Conservation (phyloP, 2,797 vertebrate genomes). For the Podarcis lilfordi region DNA sequence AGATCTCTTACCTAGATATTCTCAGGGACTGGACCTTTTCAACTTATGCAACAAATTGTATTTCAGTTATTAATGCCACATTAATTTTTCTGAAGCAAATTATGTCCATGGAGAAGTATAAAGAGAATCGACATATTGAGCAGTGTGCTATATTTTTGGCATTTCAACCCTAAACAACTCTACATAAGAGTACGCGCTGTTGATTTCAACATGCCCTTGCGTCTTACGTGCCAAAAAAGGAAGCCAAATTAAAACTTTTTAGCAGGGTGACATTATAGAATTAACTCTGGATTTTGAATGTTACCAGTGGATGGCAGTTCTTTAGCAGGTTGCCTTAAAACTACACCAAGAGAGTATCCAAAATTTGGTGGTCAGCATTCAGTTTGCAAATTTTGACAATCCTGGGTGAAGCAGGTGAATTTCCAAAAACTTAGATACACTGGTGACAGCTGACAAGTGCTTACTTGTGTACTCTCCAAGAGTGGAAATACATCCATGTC, state of each 20-base stretch:
- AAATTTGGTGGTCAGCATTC: neutral
- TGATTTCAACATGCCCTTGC: neutral
- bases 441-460: neutral
- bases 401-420: neutral
- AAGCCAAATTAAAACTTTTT: neutral
- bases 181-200: neutral
- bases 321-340: conserved; percentile 50
- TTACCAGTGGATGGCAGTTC: conserved; percentile 46
- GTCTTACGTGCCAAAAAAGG: neutral
- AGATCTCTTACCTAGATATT: too few species aligned
- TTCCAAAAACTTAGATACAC: neutral
- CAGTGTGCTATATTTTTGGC: neutral
- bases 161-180: neutral
- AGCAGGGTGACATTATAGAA: conserved; percentile 31
- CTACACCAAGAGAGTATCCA: conserved; percentile 17
- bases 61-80: neutral
- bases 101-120: neutral
- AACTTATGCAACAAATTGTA: neutral
- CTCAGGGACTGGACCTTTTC: too few species aligned
- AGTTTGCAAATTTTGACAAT: neutral
- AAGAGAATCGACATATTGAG: neutral
- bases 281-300: conserved; percentile 55
- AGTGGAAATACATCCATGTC: neutral
- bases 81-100: neutral
- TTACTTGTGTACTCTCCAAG: neutral